Evolutionary conservation across 2,888 invertebrate species (phyloP).

Genomic region (Silvanus unidentatus): DNA sequence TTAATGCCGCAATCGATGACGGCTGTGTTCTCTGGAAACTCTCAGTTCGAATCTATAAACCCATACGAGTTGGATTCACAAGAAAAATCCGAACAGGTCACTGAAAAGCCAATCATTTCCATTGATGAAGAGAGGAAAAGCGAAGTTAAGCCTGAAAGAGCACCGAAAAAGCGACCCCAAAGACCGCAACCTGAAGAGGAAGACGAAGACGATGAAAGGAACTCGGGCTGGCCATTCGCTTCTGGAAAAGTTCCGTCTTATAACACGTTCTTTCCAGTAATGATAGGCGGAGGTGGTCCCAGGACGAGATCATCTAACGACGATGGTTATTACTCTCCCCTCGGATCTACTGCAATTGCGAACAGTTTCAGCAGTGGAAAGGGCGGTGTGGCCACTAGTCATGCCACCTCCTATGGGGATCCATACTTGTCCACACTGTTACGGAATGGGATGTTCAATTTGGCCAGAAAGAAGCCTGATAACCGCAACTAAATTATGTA

Average conservation of each 20-base stretch:
- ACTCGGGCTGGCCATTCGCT: conserved; percentile 34
- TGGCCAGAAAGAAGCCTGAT: no score
- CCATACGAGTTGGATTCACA: conserved; percentile 4
- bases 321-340: conserved; percentile 46
- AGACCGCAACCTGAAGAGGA: conserved; percentile 20
- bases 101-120: background rate
- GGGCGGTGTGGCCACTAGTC: conserved; percentile 66
- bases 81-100: background rate
- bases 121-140: background rate
- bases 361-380: conserved; percentile 68
- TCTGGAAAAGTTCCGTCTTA: conserved; percentile 23
- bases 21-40: conserved; percentile 42
- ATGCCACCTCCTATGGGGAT: conserved; percentile 66
- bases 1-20: conserved; percentile 38
- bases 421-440: conserved; percentile 48
- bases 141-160: conserved; percentile 9
- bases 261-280: conserved; percentile 63
- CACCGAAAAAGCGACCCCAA: conserved; percentile 20
- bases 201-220: conserved; percentile 52
- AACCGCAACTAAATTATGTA: no score
- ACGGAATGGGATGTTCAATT: conserved; percentile 28
- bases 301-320: conserved; percentile 23
- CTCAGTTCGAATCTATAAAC: conserved; percentile 21
- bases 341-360: conserved; percentile 63
- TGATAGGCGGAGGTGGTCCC: conserved; percentile 52